Evolutionary conservation across 1,140 invertebrate species (phyloP), one percentile per base, ranked within the genome.

Genomic region (Bombyx mori): DNA sequence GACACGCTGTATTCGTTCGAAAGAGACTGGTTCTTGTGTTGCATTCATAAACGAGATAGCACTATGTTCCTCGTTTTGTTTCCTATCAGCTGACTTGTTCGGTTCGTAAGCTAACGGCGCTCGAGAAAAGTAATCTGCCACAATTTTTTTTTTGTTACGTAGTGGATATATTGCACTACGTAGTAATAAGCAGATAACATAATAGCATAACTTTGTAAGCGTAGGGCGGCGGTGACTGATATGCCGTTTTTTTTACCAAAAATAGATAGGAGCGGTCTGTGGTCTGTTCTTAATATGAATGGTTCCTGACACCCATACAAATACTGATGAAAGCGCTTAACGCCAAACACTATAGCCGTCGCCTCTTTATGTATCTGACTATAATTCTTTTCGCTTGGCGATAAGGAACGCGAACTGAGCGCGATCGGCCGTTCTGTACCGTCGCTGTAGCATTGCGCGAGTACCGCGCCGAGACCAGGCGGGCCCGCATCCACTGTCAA

Each of bases 311-410:
- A 51, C 5, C 69, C 75, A 68, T 68, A 77, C 12, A 85, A 52
- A 67, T 73, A 84, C 42, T 77, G 63, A 59, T 75, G 71, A 67
- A 86, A 88, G 44, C 67, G 57, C 54, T 83, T 73, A 6, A 70
- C 61, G 10, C 67, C 71, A 63, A 84, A 89, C 0, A 89, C 61
- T 52, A 88, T 79, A 9, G 86, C 80, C 7, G 88, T 59, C 4
- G 82, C 65, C 63, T 90, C 84, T 60, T 79, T 76, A 57, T 89
- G 83, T 3, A 88, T 77, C 58, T 88, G 77, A 18, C 72, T 75
- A 62, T 89, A 88, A 49, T 84, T 83, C 44, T 65, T 35, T 67
- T 90, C 78, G 42, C 73, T 63, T 42, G 55, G 8, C 8, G 76
- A 85, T 10, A 88, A 59, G 10, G 77, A 63, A 52, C 78, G 55